Evolutionary conservation across 1,140 invertebrate genomes (phyloP).

Genomic region (Delia radicum): DNA sequence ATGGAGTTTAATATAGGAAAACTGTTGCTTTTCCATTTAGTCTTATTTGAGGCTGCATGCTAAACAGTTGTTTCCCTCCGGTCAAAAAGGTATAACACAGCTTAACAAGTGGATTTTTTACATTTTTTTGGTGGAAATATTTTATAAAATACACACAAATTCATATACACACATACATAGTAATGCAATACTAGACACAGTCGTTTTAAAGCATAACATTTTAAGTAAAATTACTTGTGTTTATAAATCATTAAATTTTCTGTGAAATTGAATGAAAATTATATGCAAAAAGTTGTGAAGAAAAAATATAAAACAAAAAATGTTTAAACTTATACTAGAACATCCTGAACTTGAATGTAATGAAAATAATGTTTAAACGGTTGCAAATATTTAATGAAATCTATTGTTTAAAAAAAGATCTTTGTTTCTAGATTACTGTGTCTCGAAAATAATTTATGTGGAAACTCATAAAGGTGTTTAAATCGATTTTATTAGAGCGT

Average conservation of each 20-base stretch:
- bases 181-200: not conserved
- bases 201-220: not conserved
- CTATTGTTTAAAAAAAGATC: too few relatives aligned
- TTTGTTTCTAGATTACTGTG: too few relatives aligned
- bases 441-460: too few relatives aligned
- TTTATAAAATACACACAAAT: not conserved
- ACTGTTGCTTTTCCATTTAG: slow-evolving; percentile 12
- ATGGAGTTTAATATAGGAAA: not conserved
- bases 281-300: not conserved
- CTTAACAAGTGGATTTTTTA: not conserved
- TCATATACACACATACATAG: not conserved
- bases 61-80: not conserved
- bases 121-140: not conserved
- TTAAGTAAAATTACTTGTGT: not conserved
- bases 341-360: too few relatives aligned
- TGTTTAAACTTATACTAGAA: too few relatives aligned
- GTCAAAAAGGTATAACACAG: not conserved
- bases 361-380: too few relatives aligned
- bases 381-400: too few relatives aligned
- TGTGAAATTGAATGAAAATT: too few relatives aligned
- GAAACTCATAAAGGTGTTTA: too few relatives aligned
- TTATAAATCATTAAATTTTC: not conserved
- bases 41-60: not conserved
- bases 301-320: not conserved
- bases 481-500: too few relatives aligned